A percentile compares a stretch with the other conserved stretches of the same genome.
phyloP scores from a whole-genome alignment of 2,113 vertebrate species.

The Cyanoliseus patagonus region DNA sequence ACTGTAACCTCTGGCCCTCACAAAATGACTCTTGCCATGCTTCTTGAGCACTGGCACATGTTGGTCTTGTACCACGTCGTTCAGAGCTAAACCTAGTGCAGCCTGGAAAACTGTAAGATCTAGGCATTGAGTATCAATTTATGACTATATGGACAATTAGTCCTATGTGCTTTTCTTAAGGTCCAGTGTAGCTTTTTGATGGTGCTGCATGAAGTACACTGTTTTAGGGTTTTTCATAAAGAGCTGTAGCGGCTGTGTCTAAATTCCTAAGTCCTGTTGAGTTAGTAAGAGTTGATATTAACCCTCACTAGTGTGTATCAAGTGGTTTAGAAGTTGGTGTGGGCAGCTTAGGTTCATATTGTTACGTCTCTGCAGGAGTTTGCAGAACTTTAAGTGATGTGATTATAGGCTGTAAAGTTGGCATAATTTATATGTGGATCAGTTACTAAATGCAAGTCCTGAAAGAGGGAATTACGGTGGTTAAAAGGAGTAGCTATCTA shows the following conservation, averaged over 20 bases:
- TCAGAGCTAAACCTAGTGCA: neutral
- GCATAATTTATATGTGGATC: neutral
- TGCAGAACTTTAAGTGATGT: neutral
- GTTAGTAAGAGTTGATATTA: neutral
- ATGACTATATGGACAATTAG: rapidly evolving
- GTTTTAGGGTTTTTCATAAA: neutral
- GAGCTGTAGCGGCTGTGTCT: neutral
- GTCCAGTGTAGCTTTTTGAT: neutral
- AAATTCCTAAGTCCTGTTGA: neutral
- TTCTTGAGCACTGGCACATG: neutral
- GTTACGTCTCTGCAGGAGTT: neutral
- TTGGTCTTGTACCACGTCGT: neutral
- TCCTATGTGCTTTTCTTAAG: neutral
- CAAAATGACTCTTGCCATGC: neutral
- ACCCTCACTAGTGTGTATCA: neutral
- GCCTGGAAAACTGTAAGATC: neutral
- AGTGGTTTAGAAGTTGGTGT: neutral
- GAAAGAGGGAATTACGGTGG: neutral
- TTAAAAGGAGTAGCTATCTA: neutral
- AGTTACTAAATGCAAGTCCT: neutral
- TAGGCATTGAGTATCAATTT: neutral
- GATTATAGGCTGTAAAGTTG: neutral
- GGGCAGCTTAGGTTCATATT: neutral
- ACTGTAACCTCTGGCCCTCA: neutral
- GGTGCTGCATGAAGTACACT: neutral